Conservation (phyloP, 2,888 invertebrate genomes). For the Melanotus villosus region DNA sequence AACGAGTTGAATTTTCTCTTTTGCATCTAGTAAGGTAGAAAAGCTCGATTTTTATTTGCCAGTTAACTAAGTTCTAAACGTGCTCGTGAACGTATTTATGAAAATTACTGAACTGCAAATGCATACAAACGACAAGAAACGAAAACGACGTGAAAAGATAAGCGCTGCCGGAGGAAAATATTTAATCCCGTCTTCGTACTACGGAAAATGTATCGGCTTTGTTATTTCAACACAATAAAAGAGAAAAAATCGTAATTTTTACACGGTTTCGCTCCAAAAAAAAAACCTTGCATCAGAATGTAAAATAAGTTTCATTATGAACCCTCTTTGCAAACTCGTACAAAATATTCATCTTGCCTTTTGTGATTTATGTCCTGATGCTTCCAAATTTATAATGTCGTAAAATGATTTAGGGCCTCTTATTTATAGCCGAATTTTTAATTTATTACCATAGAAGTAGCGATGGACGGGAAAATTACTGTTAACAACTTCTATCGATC, state of each 20-base stretch:
- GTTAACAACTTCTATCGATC: background rate
- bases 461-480: background rate
- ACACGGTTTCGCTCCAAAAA: background rate
- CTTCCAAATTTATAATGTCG: slow-evolving; percentile 13
- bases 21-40: background rate
- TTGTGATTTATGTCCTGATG: background rate
- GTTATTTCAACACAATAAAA: background rate
- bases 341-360: slow-evolving; percentile 12
- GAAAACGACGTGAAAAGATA: slow-evolving; percentile 1
- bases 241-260: background rate
- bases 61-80: slow-evolving; percentile 3
- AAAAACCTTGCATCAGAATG: background rate
- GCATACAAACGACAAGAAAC: slow-evolving; percentile 19
- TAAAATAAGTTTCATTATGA: slow-evolving; percentile 1
- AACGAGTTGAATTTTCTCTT: background rate
- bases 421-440: slow-evolving; percentile 11
- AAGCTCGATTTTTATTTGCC: slow-evolving; percentile 5
- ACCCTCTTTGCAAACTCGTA: background rate
- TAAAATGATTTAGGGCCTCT: slow-evolving; percentile 15
- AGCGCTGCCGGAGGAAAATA: background rate
- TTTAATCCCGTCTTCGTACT: background rate
- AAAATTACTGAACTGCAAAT: slow-evolving; percentile 20
- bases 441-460: background rate
- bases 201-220: slow-evolving; percentile 1
- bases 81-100: slow-evolving; percentile 14